phyloP scores from a whole-genome alignment of 2,888 invertebrate species.

The Blastobasis lacticolella region DNA sequence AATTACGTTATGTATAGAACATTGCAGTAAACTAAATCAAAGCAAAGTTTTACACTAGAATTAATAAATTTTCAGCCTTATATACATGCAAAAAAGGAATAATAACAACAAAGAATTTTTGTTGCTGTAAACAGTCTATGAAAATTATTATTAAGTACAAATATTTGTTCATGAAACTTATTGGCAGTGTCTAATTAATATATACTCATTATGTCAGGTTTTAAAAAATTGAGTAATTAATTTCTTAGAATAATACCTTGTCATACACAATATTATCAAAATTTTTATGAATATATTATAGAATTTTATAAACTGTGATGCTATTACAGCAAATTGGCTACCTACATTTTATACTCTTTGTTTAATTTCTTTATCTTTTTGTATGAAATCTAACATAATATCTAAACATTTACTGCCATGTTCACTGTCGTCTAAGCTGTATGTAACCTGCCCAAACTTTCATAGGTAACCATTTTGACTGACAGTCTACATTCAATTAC shows the following conservation, averaged over 20 bases:
- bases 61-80: conserved; percentile 48
- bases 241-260: conserved; percentile 18
- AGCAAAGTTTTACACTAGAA: conserved; percentile 35
- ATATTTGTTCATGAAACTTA: conserved; percentile 39
- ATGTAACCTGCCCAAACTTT: no score
- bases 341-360: conserved; percentile 40
- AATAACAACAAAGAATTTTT: conserved; percentile 35
- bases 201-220: conserved; percentile 2
- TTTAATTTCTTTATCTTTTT: neutral
- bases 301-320: neutral
- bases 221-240: no score
- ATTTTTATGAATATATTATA: neutral
- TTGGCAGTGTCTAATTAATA: conserved; percentile 19
- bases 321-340: conserved; percentile 55
- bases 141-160: conserved; percentile 50
- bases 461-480: no score
- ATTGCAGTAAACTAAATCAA: conserved; percentile 18
- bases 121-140: conserved; percentile 31
- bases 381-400: no score
- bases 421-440: no score
- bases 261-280: conserved; percentile 5
- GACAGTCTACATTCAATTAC: no score
- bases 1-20: neutral
- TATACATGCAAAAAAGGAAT: conserved; percentile 43
- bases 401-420: no score